Conservation (phyloP, 2,113 vertebrate genomes). For the Saccopteryx bilineata region DNA sequence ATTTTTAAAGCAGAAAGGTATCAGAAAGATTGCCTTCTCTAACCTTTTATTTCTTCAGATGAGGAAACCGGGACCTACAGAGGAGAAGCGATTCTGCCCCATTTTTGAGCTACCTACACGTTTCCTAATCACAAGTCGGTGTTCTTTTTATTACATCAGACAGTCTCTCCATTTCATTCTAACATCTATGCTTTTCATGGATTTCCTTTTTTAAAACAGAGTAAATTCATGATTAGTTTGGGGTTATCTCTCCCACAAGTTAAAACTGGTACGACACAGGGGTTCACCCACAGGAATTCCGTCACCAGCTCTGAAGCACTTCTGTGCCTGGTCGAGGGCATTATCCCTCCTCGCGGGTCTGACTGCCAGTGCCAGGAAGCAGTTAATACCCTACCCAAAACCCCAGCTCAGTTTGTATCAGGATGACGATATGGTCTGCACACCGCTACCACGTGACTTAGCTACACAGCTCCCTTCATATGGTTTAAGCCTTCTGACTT, state of each 20-base stretch:
- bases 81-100: neutral
- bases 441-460: neutral
- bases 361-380: neutral
- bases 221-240: neutral
- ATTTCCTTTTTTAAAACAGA: neutral
- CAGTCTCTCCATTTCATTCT: neutral
- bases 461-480: neutral
- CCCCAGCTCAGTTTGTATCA: neutral
- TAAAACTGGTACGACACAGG: rapidly evolving
- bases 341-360: neutral
- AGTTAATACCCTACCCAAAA: neutral
- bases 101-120: neutral
- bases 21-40: neutral
- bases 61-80: neutral
- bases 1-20: neutral
- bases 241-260: neutral
- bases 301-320: neutral
- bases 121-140: neutral
- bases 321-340: neutral
- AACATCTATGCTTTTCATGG: neutral
- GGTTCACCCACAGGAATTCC: neutral
- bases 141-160: neutral
- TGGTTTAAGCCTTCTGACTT: neutral
- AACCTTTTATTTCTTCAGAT: constrained; percentile 6
- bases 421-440: neutral